Conservation (phyloP, 2,888 invertebrate species). For the Acleris cristana region DNA sequence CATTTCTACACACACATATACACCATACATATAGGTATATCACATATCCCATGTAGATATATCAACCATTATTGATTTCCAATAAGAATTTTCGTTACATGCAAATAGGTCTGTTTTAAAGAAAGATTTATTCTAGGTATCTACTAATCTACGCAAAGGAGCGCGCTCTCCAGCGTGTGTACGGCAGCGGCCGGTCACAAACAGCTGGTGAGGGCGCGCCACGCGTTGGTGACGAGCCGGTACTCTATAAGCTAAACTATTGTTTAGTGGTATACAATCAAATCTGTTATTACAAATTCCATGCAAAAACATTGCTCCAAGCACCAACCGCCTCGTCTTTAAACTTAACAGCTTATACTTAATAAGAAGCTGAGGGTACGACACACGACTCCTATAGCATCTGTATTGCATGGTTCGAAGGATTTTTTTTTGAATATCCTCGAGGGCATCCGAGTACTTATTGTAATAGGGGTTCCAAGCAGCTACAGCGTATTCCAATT, state of each 20-base stretch:
- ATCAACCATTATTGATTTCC: too few species aligned
- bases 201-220: constrained; percentile 4
- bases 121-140: too few species aligned
- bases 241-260: background rate
- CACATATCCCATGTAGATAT: too few species aligned
- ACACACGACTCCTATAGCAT: too few species aligned
- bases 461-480: constrained; percentile 33
- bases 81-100: too few species aligned
- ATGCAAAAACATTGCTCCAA: constrained; percentile 2
- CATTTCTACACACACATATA: too few species aligned
- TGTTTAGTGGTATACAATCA: background rate
- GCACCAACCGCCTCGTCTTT: background rate
- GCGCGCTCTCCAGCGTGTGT: constrained; percentile 1
- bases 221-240: background rate
- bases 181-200: constrained; percentile 5
- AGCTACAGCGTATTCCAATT: constrained; percentile 35
- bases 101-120: too few species aligned
- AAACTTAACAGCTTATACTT: background rate
- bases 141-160: too few species aligned
- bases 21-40: too few species aligned
- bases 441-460: constrained; percentile 23
- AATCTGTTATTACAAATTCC: constrained; percentile 1
- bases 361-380: background rate
- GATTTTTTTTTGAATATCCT: constrained; percentile 19
- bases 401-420: background rate